Evolutionary conservation across 2,888 invertebrate species (phyloP).

Genomic region (Pediacus dermestoides): DNA sequence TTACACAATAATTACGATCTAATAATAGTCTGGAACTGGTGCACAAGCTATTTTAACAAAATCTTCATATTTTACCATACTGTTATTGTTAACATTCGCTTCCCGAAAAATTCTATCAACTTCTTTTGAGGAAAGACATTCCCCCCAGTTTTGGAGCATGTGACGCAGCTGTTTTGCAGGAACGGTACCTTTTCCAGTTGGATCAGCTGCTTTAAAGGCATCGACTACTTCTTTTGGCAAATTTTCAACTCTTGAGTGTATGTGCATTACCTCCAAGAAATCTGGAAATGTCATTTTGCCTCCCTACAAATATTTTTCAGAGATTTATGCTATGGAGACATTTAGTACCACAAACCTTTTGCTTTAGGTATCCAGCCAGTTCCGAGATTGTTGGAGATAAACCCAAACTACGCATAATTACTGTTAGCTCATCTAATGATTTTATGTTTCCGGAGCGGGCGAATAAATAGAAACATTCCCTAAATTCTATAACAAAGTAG

Average conservation of each 20-base stretch:
- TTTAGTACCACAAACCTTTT: no score
- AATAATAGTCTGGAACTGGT: constrained; percentile 90
- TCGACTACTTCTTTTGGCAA: constrained; percentile 80
- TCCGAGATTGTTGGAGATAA: constrained; percentile 93
- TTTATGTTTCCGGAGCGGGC: constrained; percentile 86
- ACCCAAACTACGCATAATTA: constrained; percentile 92
- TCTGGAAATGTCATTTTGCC: constrained; percentile 94
- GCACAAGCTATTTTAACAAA: constrained; percentile 91
- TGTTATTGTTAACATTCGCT: constrained; percentile 78
- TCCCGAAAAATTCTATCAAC: constrained; percentile 89
- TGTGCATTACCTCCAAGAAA: constrained; percentile 92
- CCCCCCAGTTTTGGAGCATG: constrained; percentile 88
- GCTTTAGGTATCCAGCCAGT: constrained; percentile 75
- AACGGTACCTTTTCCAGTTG: constrained; percentile 67
- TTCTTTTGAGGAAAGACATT: constrained; percentile 75
- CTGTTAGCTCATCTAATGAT: constrained; percentile 83
- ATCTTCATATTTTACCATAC: constrained; percentile 82
- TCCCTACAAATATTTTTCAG: constrained; percentile 55
- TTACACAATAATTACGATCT: constrained; percentile 23
- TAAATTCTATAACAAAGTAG: constrained; percentile 68
- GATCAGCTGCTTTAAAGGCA: constrained; percentile 86
- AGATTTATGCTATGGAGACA: no score
- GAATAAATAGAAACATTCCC: constrained; percentile 94
- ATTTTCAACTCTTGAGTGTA: constrained; percentile 81
- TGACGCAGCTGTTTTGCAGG: constrained; percentile 80